Base-by-base conservation (phyloP, 2,113 vertebrate genomes). In the Dicerorhinus sumatrensis region DNA sequence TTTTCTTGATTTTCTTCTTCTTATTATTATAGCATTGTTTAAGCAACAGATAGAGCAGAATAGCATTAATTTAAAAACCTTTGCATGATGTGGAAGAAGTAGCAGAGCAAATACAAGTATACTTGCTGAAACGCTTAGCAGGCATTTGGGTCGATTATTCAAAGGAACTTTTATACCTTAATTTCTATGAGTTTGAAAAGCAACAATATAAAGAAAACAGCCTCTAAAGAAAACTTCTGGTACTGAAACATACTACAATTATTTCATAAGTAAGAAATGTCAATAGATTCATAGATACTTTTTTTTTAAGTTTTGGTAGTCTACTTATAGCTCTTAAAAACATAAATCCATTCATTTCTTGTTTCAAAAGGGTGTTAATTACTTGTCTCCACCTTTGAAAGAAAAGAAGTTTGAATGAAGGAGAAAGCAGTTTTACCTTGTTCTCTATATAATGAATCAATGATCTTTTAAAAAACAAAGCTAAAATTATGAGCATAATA, bases 351-450 rank as follows among this genome's bases (percentile, higher is more conserved):
- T 72, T 54, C 51, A 62, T 63, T 94, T 89, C 76, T 90, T 93
- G 36, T 83, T 93, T 94, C 72, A 94, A 87, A 95, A 67, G 63
- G n/a, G 54, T 56, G 75, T 33, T 80, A 84, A 89, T 42, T 76
- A 84, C 58, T 75, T 76, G 87, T 77, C n/a, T 69, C 46, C 21
- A 83, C 36, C 58, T 73, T 86, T 72, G 56, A 42, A 96, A 97
- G 69, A 48, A 93, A 89, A 8, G 27, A 58, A 91, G 60, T 89
- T 16, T 94, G 31, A 88, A 96, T 42, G 48, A 75, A 85, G n/a
- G 33, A 84, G n/a, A 97, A 95, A 88, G 23, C 33, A 84, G 72
- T 94, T 94, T 91, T 69, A 97, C 82, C 95, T 91, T 17, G 42
- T 51, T 65, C 31, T 79, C 39, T n/a, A 56, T 62, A 56, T 70